phyloP scores from a whole-genome alignment of 1,140 invertebrate species.

The Plutomurus gul region DNA sequence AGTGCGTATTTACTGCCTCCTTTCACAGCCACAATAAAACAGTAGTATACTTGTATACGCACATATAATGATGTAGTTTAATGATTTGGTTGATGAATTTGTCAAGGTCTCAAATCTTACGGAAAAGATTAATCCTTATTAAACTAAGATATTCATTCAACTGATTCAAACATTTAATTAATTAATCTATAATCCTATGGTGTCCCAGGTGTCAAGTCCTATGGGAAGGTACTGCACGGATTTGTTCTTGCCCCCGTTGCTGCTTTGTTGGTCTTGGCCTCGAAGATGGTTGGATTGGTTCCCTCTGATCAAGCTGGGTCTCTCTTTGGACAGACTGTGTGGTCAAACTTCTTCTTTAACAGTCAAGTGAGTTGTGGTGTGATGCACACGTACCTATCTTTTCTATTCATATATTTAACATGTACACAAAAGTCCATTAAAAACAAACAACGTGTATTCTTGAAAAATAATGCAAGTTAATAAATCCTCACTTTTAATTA shows the following conservation, averaged over 20 bases:
- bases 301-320: slow-evolving; percentile 67
- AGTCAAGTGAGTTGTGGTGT: slow-evolving; percentile 64
- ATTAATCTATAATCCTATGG: slow-evolving; percentile 53
- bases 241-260: slow-evolving; percentile 74
- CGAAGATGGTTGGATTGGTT: slow-evolving; percentile 73
- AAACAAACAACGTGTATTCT: too few species aligned
- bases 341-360: slow-evolving; percentile 82
- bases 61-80: neutral
- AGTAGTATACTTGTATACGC: neutral
- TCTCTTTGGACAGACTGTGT: slow-evolving; percentile 74
- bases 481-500: neutral
- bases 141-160: neutral
- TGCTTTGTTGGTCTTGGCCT: slow-evolving; percentile 72
- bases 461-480: too few species aligned
- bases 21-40: too few species aligned
- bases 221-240: slow-evolving; percentile 80
- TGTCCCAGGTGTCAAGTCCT: slow-evolving; percentile 76
- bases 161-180: too few species aligned
- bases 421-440: neutral
- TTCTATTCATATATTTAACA: too few species aligned
- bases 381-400: neutral
- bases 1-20: too few species aligned
- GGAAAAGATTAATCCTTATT: slow-evolving; percentile 1
- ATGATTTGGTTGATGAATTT: slow-evolving; percentile 25
- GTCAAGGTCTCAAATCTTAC: slow-evolving; percentile 23